Base-by-base conservation (phyloP, 2,888 invertebrate species). In the Hedychridium roseum region DNA sequence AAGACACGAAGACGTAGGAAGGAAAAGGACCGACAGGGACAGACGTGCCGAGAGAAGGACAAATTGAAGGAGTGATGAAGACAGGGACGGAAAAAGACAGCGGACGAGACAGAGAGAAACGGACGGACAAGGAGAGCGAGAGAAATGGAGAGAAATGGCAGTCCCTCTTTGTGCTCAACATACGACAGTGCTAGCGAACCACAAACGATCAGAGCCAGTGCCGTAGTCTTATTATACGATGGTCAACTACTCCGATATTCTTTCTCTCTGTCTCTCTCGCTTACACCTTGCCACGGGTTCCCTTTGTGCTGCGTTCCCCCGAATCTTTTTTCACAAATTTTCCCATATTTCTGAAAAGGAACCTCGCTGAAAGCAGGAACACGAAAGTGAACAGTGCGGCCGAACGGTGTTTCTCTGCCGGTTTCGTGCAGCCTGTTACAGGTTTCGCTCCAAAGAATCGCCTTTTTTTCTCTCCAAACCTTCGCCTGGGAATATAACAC, bases 281-380 rank as follows among this genome's bases (percentile, higher is more conserved):
- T n/a, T n/a, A n/a, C n/a, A n/a, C n/a, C n/a, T n/a, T n/a, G n/a
- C n/a, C n/a, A 43, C n/a, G 43, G 31, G 55, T 53, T 18, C 38
- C 54, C 49, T 56, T 52, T 50, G 41, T 59, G 47, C 41, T 51
- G 40, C 44, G 35, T 36, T 41, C 31, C 39, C 12, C n/a, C n/a
- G n/a, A n/a, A n/a, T n/a, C 31, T 36, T 26, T 39, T 15, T 17
- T 16, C 37, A 43, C 30, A 50, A 46, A 41, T 68, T 71, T 71
- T 72, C 70, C 68, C 73, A 68, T 71, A 71, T 72, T 71, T 60
- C 46, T 73, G 71, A 73, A 73, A 74, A 74, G 73, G 70, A 71
- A 64, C 65, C 63, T 57, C 57, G 56, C 61, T 57, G 54, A 66
- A 62, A 66, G 65, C 56, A 56, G 58, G 54, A 61, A 54, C 51